Conservation (phyloP, 2,113 vertebrate genomes). For the Dasyornis broadbenti region DNA sequence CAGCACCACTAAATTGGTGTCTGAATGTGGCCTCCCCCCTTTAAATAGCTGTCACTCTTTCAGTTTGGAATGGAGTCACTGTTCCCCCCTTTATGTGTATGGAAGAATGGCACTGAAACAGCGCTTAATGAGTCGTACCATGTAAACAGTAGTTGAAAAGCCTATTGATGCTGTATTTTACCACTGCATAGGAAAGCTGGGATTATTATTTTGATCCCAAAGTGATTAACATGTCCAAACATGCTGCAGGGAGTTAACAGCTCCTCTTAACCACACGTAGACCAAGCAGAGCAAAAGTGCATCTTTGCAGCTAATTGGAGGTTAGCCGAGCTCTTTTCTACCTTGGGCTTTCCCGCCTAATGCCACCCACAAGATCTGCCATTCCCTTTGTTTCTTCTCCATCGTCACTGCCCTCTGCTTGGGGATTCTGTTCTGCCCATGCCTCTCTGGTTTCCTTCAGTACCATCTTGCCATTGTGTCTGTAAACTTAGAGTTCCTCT, state of each 20-base stretch:
- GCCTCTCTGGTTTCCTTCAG: neutral
- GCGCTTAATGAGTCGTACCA: neutral
- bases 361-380: accelerated
- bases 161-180: neutral
- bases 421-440: neutral
- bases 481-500: neutral
- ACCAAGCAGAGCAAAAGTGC: neutral
- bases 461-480: neutral
- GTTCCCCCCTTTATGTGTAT: neutral
- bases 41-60: neutral
- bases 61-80: neutral
- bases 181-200: neutral
- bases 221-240: neutral
- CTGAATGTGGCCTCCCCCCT: neutral
- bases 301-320: neutral
- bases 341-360: neutral
- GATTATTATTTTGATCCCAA: neutral
- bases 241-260: neutral
- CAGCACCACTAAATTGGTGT: neutral
- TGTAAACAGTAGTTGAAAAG: neutral
- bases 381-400: neutral
- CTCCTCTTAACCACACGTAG: neutral
- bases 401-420: neutral
- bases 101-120: neutral
- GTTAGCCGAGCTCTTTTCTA: neutral